These are phyloP conservation scores for Halocynthia aurantium DNA, from an alignment of 23 tunicate species.

Conservation along the genomic window DNA sequence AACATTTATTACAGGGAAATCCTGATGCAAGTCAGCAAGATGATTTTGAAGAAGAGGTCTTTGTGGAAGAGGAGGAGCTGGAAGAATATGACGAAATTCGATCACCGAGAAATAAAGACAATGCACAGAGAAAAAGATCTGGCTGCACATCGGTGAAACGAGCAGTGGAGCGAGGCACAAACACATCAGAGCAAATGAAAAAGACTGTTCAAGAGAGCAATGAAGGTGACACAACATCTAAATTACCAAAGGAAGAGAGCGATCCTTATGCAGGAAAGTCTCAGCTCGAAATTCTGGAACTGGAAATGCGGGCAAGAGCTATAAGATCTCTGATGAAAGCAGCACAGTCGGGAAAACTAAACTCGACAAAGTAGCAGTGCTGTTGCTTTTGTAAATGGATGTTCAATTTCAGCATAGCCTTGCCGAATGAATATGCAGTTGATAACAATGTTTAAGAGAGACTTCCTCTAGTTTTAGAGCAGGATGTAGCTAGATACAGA, in stretches of 20 bases:
- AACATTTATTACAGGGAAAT: neutral
- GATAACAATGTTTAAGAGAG: too few relatives aligned
- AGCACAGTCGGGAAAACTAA: slow-evolving; percentile 23
- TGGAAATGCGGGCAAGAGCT: slow-evolving; percentile 73
- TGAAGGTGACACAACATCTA: neutral
- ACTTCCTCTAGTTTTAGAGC: too few relatives aligned
- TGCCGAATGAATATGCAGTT: neutral
- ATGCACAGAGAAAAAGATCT: neutral
- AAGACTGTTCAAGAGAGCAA: slow-evolving; percentile 25
- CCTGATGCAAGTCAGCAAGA: neutral
- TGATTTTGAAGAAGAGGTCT: slow-evolving; percentile 1
- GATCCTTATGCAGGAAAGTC: slow-evolving; percentile 24
- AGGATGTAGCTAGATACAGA: too few relatives aligned
- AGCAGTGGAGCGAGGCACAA: too few relatives aligned
- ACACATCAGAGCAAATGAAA: slow-evolving; percentile 19
- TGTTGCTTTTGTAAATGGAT: neutral
- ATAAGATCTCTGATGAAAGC: slow-evolving; percentile 76
- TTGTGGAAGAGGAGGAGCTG: slow-evolving; percentile 5
- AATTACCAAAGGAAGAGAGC: neutral
- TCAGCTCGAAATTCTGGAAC: slow-evolving; percentile 69
- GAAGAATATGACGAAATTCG: neutral
- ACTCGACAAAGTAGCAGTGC: slow-evolving; percentile 2
- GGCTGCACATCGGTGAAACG: neutral
- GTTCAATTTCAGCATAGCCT: neutral
- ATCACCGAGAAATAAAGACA: slow-evolving; percentile 1